Evolutionary conservation across 2,113 vertebrate species (phyloP).

Genomic region (Bos javanicus): DNA sequence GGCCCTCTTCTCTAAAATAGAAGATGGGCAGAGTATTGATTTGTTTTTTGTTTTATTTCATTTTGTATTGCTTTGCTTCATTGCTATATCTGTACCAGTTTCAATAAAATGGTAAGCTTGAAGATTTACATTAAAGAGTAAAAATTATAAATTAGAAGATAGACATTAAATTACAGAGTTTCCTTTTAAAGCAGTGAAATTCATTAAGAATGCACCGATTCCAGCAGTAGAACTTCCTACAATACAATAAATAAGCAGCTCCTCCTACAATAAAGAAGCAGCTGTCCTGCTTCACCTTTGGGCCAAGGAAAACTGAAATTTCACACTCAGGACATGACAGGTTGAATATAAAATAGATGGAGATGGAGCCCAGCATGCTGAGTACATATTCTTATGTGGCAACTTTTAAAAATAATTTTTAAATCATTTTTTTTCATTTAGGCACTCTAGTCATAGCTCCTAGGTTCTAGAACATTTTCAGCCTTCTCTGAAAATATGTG

Average conservation of each 20-base stretch:
- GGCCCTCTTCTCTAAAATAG: neutral
- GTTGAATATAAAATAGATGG: neutral
- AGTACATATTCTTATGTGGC: neutral
- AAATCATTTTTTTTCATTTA: neutral
- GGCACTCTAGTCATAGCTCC: neutral
- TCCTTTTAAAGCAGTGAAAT: neutral
- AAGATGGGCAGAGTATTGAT: neutral
- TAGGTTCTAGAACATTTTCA: neutral
- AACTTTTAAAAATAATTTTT: neutral
- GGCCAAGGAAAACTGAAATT: neutral
- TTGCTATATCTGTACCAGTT: neutral
- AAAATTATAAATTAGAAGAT: neutral
- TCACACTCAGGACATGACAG: neutral
- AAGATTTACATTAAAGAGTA: neutral
- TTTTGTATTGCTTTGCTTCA: neutral
- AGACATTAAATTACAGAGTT: neutral
- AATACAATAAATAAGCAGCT: neutral
- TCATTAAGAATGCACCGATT: neutral
- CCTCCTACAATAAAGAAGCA: neutral
- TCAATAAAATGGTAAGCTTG: neutral
- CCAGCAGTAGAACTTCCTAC: neutral
- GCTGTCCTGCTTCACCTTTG: too few species aligned
- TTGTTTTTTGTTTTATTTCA: neutral
- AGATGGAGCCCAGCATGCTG: neutral
- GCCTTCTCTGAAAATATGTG: neutral